Conservation (phyloP, 2,113 vertebrate species). For the Nothoprocta pentlandii region DNA sequence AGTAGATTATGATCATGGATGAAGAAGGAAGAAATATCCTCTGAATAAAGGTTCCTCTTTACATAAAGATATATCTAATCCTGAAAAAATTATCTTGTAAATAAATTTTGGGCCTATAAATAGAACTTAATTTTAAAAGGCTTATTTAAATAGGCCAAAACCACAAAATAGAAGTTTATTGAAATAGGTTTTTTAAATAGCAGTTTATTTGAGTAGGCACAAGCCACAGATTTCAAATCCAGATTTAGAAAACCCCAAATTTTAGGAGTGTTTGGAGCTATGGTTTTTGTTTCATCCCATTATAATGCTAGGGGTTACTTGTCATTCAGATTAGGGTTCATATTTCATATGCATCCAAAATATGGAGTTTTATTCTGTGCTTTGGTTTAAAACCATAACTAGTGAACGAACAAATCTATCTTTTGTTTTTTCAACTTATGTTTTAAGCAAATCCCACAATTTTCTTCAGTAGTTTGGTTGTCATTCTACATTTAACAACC, state of each 20-base stretch:
- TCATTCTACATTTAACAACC: not conserved
- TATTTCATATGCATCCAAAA: not conserved
- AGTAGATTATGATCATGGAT: constrained; percentile 15
- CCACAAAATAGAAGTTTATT: constrained; percentile 67
- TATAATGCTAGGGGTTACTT: constrained; percentile 10
- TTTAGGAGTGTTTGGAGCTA: constrained; percentile 23
- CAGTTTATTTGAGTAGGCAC: constrained; percentile 56
- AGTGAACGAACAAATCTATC: not conserved
- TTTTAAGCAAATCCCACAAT: not conserved
- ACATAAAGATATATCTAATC: constrained; percentile 40
- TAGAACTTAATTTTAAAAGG: constrained; percentile 64
- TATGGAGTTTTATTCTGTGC: not conserved
- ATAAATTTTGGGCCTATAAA: constrained; percentile 63
- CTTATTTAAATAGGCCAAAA: constrained; percentile 57
- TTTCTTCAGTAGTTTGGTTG: not conserved
- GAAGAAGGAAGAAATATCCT: constrained; percentile 38
- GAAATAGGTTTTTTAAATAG: constrained; percentile 55
- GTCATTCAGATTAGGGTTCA: constrained; percentile 20
- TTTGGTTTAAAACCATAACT: not conserved
- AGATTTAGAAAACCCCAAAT: constrained; percentile 59
- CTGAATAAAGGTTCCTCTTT: constrained; percentile 31
- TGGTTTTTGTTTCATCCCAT: constrained; percentile 47
- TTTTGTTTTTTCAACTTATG: not conserved
- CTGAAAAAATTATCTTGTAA: constrained; percentile 51
- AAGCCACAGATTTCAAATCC: constrained; percentile 44